Evolutionary conservation across 2,113 vertebrate genomes (phyloP).

Genomic region (Lagopus muta): DNA sequence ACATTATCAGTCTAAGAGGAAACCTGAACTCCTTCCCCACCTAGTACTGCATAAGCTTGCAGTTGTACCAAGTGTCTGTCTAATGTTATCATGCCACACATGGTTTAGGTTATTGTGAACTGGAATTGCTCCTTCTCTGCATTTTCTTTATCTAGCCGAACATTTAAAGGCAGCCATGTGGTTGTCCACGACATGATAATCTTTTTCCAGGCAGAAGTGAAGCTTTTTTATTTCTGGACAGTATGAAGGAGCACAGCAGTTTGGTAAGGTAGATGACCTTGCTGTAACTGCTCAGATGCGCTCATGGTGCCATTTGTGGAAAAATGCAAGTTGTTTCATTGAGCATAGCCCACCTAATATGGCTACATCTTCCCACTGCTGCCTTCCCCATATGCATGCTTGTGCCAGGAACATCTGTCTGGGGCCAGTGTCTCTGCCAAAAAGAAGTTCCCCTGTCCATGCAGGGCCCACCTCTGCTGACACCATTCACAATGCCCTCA

Average conservation of each 20-base stretch:
- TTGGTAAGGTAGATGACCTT: background rate
- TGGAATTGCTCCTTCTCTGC: background rate
- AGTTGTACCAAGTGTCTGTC: accelerated
- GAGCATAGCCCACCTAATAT: background rate
- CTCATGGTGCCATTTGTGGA: background rate
- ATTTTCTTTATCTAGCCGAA: background rate
- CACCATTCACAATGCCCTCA: background rate
- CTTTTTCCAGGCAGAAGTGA: background rate
- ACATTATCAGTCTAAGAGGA: background rate
- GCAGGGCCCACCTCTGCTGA: background rate
- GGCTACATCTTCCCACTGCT: background rate
- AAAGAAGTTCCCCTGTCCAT: background rate
- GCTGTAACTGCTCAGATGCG: background rate
- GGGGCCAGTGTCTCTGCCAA: background rate
- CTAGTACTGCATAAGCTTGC: background rate
- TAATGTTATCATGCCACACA: background rate
- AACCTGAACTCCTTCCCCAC: background rate
- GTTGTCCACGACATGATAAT: background rate
- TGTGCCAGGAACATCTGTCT: background rate
- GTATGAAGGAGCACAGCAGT: background rate
- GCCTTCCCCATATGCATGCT: background rate
- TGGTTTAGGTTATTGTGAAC: background rate
- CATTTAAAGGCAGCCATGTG: background rate
- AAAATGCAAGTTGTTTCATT: background rate
- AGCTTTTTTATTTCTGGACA: background rate